Conservation (phyloP, 1,140 invertebrate species). For the Orius insidiosus region DNA sequence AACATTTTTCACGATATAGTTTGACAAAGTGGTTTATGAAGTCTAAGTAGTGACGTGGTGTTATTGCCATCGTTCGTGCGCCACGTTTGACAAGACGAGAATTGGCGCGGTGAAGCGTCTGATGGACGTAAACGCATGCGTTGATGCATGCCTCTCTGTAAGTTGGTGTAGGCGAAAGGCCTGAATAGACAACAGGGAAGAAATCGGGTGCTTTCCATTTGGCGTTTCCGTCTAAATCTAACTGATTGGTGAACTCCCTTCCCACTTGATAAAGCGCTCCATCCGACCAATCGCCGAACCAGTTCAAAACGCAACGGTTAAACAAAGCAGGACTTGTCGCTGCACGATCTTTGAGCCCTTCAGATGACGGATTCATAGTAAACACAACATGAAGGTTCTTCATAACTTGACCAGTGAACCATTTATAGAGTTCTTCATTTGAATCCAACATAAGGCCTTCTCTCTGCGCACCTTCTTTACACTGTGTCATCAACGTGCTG, state of each 20-base stretch:
- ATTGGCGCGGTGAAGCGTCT: slow-evolving; percentile 90
- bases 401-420: slow-evolving; percentile 98
- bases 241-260: slow-evolving; percentile 67
- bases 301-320: slow-evolving; percentile 98
- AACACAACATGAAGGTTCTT: slow-evolving; percentile 98
- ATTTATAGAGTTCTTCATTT: slow-evolving; percentile 95
- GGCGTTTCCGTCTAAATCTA: slow-evolving; percentile 62
- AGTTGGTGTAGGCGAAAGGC: slow-evolving; percentile 52
- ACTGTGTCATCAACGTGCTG: slow-evolving; percentile 97
- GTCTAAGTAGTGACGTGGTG: slow-evolving; percentile 95
- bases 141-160: slow-evolving; percentile 94
- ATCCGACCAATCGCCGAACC: slow-evolving; percentile 99
- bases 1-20: slow-evolving; percentile 92
- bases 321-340: slow-evolving; percentile 97
- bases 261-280: slow-evolving; percentile 89
- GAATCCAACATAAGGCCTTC: slow-evolving; percentile 98
- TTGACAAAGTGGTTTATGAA: slow-evolving; percentile 99
- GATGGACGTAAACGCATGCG: slow-evolving; percentile 95
- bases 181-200: slow-evolving; percentile 70
- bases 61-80: slow-evolving; percentile 90
- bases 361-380: slow-evolving; percentile 98
- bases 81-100: slow-evolving; percentile 73
- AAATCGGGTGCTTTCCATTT: slow-evolving; percentile 67
- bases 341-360: slow-evolving; percentile 93
- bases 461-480: slow-evolving; percentile 94